Evolutionary conservation across 2,797 vertebrate genomes (phyloP).

Genomic region (Craterocephalus amniculus): DNA sequence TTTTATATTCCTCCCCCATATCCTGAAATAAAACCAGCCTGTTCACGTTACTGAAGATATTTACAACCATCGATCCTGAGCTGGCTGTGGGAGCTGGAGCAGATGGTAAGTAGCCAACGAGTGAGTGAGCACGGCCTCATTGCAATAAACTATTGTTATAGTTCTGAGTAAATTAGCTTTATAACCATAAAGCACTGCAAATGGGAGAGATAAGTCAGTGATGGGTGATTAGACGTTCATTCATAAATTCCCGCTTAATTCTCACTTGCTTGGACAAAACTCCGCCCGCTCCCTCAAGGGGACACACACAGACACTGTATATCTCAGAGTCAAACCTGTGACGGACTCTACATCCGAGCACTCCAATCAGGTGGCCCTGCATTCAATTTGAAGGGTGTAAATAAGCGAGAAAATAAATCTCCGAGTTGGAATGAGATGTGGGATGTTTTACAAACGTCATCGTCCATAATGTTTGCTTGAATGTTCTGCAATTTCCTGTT

Average conservation of each 20-base stretch:
- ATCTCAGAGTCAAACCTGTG: conserved; percentile 28
- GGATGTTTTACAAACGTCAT: conserved; percentile 16
- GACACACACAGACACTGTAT: no score
- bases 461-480: conserved; percentile 5
- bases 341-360: conserved; percentile 24
- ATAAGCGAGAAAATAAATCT: conserved; percentile 13
- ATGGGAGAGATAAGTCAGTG: conserved; percentile 61
- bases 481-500: conserved; percentile 14
- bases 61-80: conserved; percentile 68
- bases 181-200: conserved; percentile 67
- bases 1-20: conserved; percentile 35
- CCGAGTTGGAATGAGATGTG: conserved; percentile 15
- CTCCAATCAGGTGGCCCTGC: conserved; percentile 24
- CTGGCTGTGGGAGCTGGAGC: conserved; percentile 43
- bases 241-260: conserved; percentile 42
- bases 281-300: conserved; percentile 23
- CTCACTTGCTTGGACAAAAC: conserved; percentile 35
- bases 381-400: conserved; percentile 36
- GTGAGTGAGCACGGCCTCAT: conserved; percentile 58
- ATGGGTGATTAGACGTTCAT: conserved; percentile 60
- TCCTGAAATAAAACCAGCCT: conserved; percentile 38
- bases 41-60: conserved; percentile 53
- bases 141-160: conserved; percentile 75
- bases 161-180: conserved; percentile 70
- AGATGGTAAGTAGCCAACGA: conserved; percentile 71